Evolutionary conservation across 2,888 invertebrate genomes (phyloP), one percentile per base, ranked within the genome.

Genomic region (Ctenicera cuprea): DNA sequence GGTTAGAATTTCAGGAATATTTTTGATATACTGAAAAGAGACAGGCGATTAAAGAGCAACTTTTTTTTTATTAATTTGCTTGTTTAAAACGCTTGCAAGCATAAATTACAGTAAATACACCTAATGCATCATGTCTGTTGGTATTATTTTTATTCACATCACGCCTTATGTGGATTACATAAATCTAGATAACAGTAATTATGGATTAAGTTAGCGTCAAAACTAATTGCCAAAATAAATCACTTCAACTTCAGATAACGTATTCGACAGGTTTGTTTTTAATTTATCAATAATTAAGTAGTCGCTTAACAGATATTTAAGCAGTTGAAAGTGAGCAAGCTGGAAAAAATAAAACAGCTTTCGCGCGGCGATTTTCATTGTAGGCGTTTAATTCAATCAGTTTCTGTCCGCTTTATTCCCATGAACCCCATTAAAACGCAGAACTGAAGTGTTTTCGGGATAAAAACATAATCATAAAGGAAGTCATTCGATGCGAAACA

Each of bases 221-320:
- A 30, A 54, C 30, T 54, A 54, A 54, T 54, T 12, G 54, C 54
- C 30, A 30, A n/a, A 54, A 54, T 54, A 54, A 54, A 54, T 54
- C 26, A 54, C 30, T 30, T 8, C 14, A 14, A 3, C 5, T 12
- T 30, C 30, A 54, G 54, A 54, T 54, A 54, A 54, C 20, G 22
- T 26, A 54, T 30, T 54, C 54, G 54, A 54, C 54, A 54, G 54
- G 54, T 54, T 30, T 54, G 26, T 26, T 54, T 30, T 8, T 54
- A 33, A 30, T 30, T 54, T 54, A 30, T 12, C 26, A 54, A 54
- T 54, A 54, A 30, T 54, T 54, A 54, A 54, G 12, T n/a, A 30
- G 26, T 7, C 48, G 20, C 18, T 41, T 48, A 48, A 45, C 43
- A 45, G 43, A 45, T 45, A n/a, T 16, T 14, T 14, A n/a, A 45